Evolutionary conservation across 1,140 invertebrate genomes (phyloP).

Genomic region (Cyclina sinensis): DNA sequence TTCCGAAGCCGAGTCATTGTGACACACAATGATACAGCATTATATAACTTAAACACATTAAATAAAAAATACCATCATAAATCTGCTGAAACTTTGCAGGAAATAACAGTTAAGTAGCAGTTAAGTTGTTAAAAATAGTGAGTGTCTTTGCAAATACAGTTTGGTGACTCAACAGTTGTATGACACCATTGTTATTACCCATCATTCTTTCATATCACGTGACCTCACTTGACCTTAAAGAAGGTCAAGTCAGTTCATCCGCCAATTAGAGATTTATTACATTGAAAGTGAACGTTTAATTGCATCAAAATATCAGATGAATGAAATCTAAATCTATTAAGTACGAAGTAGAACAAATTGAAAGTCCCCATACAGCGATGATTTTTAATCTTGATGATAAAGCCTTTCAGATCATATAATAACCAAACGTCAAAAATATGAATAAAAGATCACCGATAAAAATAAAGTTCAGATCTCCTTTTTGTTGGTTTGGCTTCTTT

Average conservation of each 20-base stretch:
- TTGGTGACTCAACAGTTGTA: conserved; percentile 15
- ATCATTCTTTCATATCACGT: conserved; percentile 47
- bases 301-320: conserved; percentile 21
- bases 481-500: neutral
- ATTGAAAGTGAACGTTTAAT: conserved; percentile 37
- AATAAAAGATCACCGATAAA: neutral
- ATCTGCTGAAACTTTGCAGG: no score
- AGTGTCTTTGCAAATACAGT: neutral
- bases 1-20: no score
- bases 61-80: no score
- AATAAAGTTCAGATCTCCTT: neutral
- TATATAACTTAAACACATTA: no score
- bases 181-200: conserved; percentile 56
- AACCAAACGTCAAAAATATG: conserved; percentile 5
- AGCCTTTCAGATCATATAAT: neutral
- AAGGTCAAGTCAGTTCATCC: conserved; percentile 47
- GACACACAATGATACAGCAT: no score
- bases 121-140: no score
- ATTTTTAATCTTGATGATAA: conserved; percentile 39
- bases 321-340: conserved; percentile 9
- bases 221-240: conserved; percentile 33
- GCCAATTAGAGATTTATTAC: conserved; percentile 33
- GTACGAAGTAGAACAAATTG: neutral
- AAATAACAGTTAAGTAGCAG: no score
- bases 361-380: neutral